phyloP scores from a whole-genome alignment of 2,888 invertebrate genomes.

The Encarsia formosa region DNA sequence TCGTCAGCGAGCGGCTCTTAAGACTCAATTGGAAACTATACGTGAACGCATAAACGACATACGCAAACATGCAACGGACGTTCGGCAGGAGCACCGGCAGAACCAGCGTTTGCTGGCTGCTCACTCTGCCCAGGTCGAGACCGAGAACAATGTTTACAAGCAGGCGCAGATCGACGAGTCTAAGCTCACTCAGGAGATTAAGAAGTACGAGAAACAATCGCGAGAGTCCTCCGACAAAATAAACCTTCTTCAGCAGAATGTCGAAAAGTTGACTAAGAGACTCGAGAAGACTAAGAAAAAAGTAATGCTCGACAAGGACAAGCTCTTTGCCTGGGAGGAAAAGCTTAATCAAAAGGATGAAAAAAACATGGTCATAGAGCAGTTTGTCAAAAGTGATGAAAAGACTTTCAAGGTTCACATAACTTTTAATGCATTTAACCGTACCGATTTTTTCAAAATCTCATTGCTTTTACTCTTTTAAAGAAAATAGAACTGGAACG shows the following conservation, averaged over 20 bases:
- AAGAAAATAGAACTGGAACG: conserved; percentile 57
- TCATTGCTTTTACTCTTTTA: conserved; percentile 8
- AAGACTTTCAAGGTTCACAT: conserved; percentile 58
- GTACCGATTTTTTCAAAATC: too few relatives aligned
- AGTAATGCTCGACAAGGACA: conserved; percentile 66
- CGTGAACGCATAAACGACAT: conserved; percentile 51
- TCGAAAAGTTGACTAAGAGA: conserved; percentile 57
- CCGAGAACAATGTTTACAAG: conserved; percentile 62
- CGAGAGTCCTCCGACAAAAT: conserved; percentile 52
- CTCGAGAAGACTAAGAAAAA: conserved; percentile 63
- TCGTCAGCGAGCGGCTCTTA: conserved; percentile 53
- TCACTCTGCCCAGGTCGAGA: conserved; percentile 65
- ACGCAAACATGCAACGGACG: conserved; percentile 54
- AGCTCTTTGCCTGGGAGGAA: conserved; percentile 68
- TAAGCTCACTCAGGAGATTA: conserved; percentile 52
- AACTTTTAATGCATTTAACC: conserved; percentile 3
- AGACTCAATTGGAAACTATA: conserved; percentile 50
- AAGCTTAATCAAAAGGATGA: conserved; percentile 65
- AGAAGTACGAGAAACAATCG: conserved; percentile 53
- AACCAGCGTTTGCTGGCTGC: conserved; percentile 65
- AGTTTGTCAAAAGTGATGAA: conserved; percentile 68
- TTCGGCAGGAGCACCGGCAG: conserved; percentile 56
- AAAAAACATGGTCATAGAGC: conserved; percentile 67
- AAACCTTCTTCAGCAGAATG: conserved; percentile 47
- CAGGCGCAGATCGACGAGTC: conserved; percentile 53